Evolutionary conservation across 2,113 vertebrate genomes (phyloP).

Genomic region (Arenaria interpres): DNA sequence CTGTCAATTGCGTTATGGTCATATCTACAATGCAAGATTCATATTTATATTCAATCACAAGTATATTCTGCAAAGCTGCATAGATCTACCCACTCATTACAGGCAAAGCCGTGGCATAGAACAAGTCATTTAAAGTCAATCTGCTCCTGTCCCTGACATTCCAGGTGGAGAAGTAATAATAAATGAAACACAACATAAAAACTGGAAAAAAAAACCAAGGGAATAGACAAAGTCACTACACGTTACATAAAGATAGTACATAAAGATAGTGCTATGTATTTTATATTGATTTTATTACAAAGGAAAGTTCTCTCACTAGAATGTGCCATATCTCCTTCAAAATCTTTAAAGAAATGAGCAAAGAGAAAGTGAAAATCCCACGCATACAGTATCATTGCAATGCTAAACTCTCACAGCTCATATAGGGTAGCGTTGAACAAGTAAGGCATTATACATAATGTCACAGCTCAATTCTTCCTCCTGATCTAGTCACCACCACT

Average conservation of each 20-base stretch:
- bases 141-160: not conserved
- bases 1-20: not conserved
- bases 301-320: not conserved
- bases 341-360: not conserved
- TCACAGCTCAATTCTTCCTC: not conserved
- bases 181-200: not conserved
- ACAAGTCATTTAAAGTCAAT: not conserved
- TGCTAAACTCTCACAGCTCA: not conserved
- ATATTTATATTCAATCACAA: not conserved
- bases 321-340: rapidly evolving
- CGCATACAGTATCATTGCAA: rapidly evolving
- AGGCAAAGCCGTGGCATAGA: not conserved
- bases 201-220: not conserved
- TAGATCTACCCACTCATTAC: not conserved
- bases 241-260: not conserved
- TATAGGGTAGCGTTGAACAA: rapidly evolving
- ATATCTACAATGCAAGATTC: not conserved
- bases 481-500: not conserved
- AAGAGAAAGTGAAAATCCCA: not conserved
- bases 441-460: rapidly evolving
- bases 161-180: not conserved
- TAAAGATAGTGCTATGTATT: not conserved
- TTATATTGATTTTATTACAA: not conserved
- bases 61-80: not conserved
- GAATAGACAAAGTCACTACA: not conserved